These are phyloP conservation scores for Drosophila mercatorum DNA, from an alignment of 2,888 invertebrate species.

Conservation along the genomic window DNA sequence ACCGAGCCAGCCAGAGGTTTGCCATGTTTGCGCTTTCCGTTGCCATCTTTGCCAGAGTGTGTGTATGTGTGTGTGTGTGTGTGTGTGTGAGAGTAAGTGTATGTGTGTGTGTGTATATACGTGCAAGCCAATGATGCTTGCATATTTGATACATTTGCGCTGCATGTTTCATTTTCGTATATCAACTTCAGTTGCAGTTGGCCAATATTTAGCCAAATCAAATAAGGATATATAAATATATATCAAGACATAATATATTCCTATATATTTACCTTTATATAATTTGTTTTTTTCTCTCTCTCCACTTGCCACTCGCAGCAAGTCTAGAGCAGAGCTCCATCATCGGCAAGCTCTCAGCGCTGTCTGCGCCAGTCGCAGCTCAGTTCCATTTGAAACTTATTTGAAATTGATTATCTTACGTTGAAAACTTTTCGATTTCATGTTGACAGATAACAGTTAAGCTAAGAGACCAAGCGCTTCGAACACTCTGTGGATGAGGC, in stretches of 20 bases:
- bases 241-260: not conserved
- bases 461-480: not conserved
- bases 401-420: not conserved
- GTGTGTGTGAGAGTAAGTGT: not conserved
- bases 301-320: too few species aligned
- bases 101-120: conserved; percentile 3
- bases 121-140: conserved; percentile 53
- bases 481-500: not conserved
- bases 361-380: not conserved
- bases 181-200: not conserved
- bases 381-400: not conserved
- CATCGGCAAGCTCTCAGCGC: not conserved
- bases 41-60: not conserved
- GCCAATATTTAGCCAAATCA: not conserved
- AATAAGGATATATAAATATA: not conserved
- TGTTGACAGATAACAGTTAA: not conserved
- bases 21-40: conserved; percentile 9
- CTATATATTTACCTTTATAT: too few species aligned
- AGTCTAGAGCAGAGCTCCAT: not conserved
- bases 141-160: conserved; percentile 40
- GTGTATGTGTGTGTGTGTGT: not conserved
- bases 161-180: conserved; percentile 22
- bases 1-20: conserved; percentile 12
- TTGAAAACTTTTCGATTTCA: not conserved
- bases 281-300: not conserved